Percentiles rank a stretch among this genome's conserved stretches.
These are phyloP conservation scores for Poeciliopsis retropinna DNA, from an alignment of 2,113 vertebrate genomes.

Conservation along the genomic window DNA sequence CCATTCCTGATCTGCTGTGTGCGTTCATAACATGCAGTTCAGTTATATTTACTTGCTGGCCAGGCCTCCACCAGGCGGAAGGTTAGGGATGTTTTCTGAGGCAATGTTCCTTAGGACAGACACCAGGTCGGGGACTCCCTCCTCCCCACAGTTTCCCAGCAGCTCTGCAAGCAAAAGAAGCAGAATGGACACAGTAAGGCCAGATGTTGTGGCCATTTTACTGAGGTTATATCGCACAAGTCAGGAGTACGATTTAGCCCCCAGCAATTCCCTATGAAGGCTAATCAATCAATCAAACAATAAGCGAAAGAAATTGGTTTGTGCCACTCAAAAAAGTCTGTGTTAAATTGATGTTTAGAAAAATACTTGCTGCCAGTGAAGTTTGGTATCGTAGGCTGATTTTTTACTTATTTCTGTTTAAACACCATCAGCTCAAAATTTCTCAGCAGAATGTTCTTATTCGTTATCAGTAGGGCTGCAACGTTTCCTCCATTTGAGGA, in stretches of 20 bases:
- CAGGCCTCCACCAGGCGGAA: slow-evolving; percentile 97
- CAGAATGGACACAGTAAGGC: not conserved
- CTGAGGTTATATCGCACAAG: not conserved
- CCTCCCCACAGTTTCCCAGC: slow-evolving; percentile 90
- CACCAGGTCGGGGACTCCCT: slow-evolving; percentile 93
- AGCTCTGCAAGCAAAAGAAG: slow-evolving; percentile 82
- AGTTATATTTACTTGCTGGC: slow-evolving; percentile 90
- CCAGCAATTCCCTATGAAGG: not conserved
- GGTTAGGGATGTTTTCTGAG: slow-evolving; percentile 94
- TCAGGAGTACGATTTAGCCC: not conserved
- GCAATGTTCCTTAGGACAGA: slow-evolving; percentile 95
- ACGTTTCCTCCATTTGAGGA: too few relatives aligned
- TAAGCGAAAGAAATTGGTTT: not conserved
- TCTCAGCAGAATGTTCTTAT: too few relatives aligned
- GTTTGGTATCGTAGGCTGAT: too few relatives aligned
- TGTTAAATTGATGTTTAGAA: too few relatives aligned
- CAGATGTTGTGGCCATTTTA: not conserved
- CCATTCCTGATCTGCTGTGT: not conserved
- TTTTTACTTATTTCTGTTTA: too few relatives aligned
- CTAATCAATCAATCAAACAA: not conserved
- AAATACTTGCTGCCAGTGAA: too few relatives aligned
- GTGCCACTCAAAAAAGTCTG: too few relatives aligned
- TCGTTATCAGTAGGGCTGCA: too few relatives aligned
- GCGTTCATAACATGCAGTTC: slow-evolving; percentile 2
- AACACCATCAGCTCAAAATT: too few relatives aligned